phyloP scores from a whole-genome alignment of 2,888 invertebrate genomes.

The Crematogaster levior region DNA sequence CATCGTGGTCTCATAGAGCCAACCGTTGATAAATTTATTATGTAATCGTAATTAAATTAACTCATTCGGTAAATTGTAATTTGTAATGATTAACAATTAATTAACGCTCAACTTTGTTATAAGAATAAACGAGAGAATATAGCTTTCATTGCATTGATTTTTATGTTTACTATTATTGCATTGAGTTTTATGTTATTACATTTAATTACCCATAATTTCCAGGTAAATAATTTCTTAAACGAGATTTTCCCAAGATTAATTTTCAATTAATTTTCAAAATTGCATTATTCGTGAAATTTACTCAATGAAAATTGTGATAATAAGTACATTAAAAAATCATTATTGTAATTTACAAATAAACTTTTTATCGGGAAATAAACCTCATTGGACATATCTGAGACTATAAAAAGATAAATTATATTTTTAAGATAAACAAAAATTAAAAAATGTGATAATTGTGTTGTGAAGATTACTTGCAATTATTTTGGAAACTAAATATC shows the following conservation, averaged over 20 bases:
- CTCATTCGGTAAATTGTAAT: constrained; percentile 18
- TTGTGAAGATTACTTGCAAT: neutral
- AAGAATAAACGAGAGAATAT: constrained; percentile 15
- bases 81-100: constrained; percentile 20
- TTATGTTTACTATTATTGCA: neutral
- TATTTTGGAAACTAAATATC: neutral
- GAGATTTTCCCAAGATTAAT: neutral
- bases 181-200: constrained; percentile 27
- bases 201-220: constrained; percentile 25
- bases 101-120: neutral
- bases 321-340: neutral
- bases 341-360: neutral
- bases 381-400: neutral
- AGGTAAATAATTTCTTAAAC: constrained; percentile 20
- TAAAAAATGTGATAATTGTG: neutral
- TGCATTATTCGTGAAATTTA: neutral
- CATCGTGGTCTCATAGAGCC: neutral
- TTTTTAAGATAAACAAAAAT: neutral
- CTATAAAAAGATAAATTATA: neutral
- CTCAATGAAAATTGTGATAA: neutral
- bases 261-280: constrained; percentile 33
- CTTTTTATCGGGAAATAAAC: neutral
- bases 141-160: constrained; percentile 24
- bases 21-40: constrained; percentile 17
- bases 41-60: constrained; percentile 30